These are phyloP conservation scores for Spinibarbus caldwelli DNA, from an alignment of 2,797 vertebrate genomes.

Conservation along the genomic window DNA sequence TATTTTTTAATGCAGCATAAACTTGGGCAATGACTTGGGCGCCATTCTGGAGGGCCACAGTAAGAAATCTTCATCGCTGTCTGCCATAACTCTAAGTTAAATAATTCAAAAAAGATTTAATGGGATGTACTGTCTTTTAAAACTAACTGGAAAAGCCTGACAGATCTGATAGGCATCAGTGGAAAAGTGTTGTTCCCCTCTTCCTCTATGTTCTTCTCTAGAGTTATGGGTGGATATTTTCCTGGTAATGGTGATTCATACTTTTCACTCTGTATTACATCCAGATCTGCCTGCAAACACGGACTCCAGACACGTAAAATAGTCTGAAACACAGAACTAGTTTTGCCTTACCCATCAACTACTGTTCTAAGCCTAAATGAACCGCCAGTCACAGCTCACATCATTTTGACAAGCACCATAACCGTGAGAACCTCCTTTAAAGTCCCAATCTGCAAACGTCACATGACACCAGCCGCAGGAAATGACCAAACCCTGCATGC, in stretches of 20 bases:
- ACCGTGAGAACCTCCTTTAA: conserved; percentile 16
- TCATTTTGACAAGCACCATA: conserved; percentile 26
- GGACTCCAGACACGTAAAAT: background rate
- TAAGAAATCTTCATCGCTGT: background rate
- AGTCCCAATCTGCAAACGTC: conserved; percentile 41
- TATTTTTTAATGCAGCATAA: background rate
- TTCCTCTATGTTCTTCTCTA: background rate
- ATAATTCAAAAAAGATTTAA: background rate
- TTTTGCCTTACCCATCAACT: background rate
- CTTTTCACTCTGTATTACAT: conserved; percentile 6
- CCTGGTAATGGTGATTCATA: conserved; percentile 38
- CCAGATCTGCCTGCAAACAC: conserved; percentile 21
- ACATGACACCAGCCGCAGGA: conserved; percentile 72
- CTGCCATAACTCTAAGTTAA: background rate
- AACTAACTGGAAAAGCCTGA: conserved; percentile 2
- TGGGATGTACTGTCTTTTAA: background rate
- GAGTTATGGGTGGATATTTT: conserved; percentile 17
- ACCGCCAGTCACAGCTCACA: conserved; percentile 23
- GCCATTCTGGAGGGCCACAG: background rate
- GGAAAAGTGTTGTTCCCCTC: background rate
- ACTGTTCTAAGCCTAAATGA: conserved; percentile 26
- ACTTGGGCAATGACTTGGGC: too few relatives aligned
- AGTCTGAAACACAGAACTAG: background rate
- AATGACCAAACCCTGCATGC: conserved; percentile 73
- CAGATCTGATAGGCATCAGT: background rate